Evolutionary conservation across 2,797 vertebrate genomes (phyloP).

Genomic region (Lophotriccus pileatus): DNA sequence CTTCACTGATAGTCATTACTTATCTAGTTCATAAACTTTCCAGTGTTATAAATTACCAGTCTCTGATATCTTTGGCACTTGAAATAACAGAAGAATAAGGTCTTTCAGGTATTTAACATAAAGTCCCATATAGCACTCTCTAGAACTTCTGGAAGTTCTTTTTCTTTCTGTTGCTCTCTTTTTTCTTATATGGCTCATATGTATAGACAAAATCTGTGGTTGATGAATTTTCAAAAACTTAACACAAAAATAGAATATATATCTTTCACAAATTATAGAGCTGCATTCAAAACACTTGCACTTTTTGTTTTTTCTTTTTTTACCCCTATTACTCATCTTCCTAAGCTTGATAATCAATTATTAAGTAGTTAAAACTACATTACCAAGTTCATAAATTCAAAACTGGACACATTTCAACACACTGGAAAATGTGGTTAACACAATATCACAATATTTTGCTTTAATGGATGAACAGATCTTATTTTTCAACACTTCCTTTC

Average conservation of each 20-base stretch:
- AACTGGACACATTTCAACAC: not conserved
- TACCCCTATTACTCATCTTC: not conserved
- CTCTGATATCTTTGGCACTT: too few relatives aligned
- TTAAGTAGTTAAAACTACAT: not conserved
- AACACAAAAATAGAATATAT: not conserved
- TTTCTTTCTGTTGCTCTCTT: too few relatives aligned
- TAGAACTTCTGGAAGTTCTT: too few relatives aligned
- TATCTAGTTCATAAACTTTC: too few relatives aligned
- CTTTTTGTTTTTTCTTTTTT: not conserved
- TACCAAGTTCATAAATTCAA: not conserved
- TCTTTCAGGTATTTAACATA: too few relatives aligned
- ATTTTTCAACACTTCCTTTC: not conserved
- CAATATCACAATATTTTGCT: not conserved
- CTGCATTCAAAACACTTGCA: not conserved
- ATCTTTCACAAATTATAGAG: not conserved
- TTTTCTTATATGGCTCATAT: too few relatives aligned
- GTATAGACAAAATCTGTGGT: not conserved
- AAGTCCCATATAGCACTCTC: too few relatives aligned
- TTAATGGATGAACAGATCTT: not conserved
- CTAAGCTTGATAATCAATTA: not conserved
- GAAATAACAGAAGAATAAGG: too few relatives aligned
- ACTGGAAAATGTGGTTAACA: not conserved
- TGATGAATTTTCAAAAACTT: not conserved
- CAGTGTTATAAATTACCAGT: too few relatives aligned
- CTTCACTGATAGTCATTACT: too few relatives aligned